A percentile compares a stretch with the other conserved stretches of the same genome.
These are phyloP conservation scores for Gisinianus flammeolus DNA, from an alignment of 2,888 invertebrate species.

Conservation along the genomic window DNA sequence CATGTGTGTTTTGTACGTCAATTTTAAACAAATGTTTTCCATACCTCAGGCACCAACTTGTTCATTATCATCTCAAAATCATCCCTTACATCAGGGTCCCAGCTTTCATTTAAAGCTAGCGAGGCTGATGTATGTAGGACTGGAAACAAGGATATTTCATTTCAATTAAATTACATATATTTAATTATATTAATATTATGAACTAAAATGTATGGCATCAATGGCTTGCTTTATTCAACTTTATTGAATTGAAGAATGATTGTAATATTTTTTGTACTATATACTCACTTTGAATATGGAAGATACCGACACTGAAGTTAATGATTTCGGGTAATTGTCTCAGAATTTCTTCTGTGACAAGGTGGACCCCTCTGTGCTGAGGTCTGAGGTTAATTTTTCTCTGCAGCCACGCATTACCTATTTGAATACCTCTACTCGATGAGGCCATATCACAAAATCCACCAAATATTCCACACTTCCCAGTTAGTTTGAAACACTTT, in stretches of 20 bases:
- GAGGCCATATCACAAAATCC: conserved; percentile 74
- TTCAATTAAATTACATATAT: too few relatives aligned
- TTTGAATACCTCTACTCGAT: conserved; percentile 84
- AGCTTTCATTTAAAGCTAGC: conserved; percentile 95
- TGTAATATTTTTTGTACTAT: too few relatives aligned
- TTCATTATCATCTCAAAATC: conserved; percentile 99
- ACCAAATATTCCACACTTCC: conserved; percentile 17
- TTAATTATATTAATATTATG: too few relatives aligned
- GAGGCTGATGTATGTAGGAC: conserved; percentile 98
- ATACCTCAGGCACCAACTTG: conserved; percentile 92
- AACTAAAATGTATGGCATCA: too few relatives aligned
- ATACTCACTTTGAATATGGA: conserved; percentile 88
- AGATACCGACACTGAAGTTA: conserved; percentile 92
- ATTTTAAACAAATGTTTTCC: too few relatives aligned
- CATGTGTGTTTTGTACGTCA: too few relatives aligned
- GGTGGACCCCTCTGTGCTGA: conserved; percentile 88
- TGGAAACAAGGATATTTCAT: conserved; percentile 65
- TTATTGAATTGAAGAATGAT: not conserved
- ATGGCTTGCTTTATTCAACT: too few relatives aligned
- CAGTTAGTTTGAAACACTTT: not conserved
- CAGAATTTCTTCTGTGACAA: conserved; percentile 95
- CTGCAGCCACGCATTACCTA: conserved; percentile 98
- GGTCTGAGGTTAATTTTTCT: conserved; percentile 94
- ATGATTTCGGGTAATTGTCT: conserved; percentile 92
- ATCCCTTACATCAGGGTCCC: conserved; percentile 86